Percentiles rank a stretch among this genome's conserved stretches.
These are phyloP conservation scores for Trachops cirrhosus DNA, from an alignment of 2,797 vertebrate genomes.

Conservation along the genomic window DNA sequence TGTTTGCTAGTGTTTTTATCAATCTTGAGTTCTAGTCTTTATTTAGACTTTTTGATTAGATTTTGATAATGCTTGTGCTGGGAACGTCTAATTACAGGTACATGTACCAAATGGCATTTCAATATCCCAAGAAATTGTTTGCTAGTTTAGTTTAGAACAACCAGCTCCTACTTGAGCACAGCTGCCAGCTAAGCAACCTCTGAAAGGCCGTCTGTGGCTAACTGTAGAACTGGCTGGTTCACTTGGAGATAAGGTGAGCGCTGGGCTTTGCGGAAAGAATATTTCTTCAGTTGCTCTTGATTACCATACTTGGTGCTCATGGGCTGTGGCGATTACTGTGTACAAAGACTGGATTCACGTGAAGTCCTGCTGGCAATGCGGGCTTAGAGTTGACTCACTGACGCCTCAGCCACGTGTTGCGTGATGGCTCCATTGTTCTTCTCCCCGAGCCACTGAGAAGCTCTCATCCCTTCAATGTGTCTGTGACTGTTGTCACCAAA, in stretches of 20 bases:
- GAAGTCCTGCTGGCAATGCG: accelerated
- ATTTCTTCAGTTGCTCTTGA: not conserved
- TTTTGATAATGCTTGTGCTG: not conserved
- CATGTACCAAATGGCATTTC: not conserved
- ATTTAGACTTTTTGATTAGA: not conserved
- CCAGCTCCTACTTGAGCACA: not conserved
- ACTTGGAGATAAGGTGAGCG: not conserved
- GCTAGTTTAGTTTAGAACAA: not conserved
- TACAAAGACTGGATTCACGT: not conserved
- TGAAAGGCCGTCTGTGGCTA: not conserved
- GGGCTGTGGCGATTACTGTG: accelerated
- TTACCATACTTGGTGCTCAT: accelerated
- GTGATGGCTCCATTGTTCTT: accelerated
- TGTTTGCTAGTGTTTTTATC: not conserved
- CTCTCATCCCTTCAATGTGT: not conserved
- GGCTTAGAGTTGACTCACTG: accelerated
- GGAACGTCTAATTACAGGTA: not conserved
- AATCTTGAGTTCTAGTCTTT: not conserved
- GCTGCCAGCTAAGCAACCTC: not conserved
- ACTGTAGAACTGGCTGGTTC: not conserved
- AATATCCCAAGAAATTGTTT: not conserved
- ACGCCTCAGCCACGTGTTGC: accelerated
- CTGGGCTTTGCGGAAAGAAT: not conserved
- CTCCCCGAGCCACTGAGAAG: not conserved
- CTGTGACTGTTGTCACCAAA: not conserved